Conservation (phyloP, 2,797 vertebrate genomes). For the Clamator glandarius region DNA sequence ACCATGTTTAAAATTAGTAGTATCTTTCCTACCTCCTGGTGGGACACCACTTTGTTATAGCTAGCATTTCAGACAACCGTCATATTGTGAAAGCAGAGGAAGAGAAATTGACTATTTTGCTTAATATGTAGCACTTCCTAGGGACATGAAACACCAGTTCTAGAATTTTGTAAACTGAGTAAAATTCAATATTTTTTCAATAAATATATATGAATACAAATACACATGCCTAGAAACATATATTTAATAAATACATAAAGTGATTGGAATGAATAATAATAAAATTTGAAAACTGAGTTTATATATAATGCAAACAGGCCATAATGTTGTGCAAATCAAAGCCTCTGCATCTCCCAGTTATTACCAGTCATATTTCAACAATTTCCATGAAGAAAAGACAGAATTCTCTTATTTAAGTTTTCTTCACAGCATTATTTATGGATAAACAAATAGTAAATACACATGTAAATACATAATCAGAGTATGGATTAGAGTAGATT, state of each 20-base stretch:
- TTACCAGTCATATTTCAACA: background rate
- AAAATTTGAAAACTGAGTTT: background rate
- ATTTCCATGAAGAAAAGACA: background rate
- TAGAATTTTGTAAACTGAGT: background rate
- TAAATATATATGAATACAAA: background rate
- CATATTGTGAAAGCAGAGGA: background rate
- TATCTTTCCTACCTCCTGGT: background rate
- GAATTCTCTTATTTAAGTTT: background rate
- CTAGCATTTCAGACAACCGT: background rate
- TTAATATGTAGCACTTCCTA: background rate
- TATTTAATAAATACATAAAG: background rate
- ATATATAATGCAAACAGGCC: background rate
- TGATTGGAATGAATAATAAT: background rate
- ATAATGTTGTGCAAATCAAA: background rate
- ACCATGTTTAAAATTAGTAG: background rate
- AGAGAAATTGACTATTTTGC: conserved; percentile 4
- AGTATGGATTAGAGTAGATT: background rate
- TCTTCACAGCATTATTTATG: background rate
- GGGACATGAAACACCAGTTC: background rate
- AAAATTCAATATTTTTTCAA: background rate
- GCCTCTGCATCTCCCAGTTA: background rate
- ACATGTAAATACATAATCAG: background rate
- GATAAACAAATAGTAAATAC: background rate
- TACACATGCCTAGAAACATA: background rate
- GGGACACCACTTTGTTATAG: background rate